Evolutionary conservation across 2,113 vertebrate species (phyloP), one percentile per base, ranked within the genome.

Genomic region (Neolamprologus modestus): DNA sequence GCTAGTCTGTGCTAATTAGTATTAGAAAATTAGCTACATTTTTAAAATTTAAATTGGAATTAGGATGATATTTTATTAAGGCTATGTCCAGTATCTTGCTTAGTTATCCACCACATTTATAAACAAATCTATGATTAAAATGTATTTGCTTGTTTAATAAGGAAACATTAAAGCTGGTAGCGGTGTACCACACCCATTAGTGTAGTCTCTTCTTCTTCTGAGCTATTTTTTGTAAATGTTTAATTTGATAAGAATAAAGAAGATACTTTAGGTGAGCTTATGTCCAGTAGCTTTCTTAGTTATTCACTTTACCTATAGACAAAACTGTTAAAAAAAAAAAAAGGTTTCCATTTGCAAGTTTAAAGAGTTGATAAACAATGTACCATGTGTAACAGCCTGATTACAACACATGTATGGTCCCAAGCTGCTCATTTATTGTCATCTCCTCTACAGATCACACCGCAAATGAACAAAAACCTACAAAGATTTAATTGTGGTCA

Each of bases 101-200:
- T 9, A 68, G 7, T 40, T 71, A 21, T 71, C 37, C 11, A 71
- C 63, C n/a, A 71, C 35, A 8, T 40, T 71, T 71, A 40, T 40
- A 9, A 71, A 24, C 37, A 40, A 71, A 71, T 40, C 33, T 68
- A 68, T 68, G 63, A 68, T 40, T 68, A 40, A 68, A 68, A 66
- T 0, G 10, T 66, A 66, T 37, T 66, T 66, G 3, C 19, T 4
- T 66, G 61, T 66, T 37, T 1, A 66, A 37, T 40, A 68, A 68
- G 63, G n/a, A 68, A 40, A 21, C 11, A 14, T 68, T 68, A 40
- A 21, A 21, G 19, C 63, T 68, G n/a, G 19, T 8, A 37, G 61
- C 3, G 0, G 33, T 37, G 61, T 66, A 37, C 61, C 33, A 66
- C 33, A n/a, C 50, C 16, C 0, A 61, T 33, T 4, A 61, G 14